Percentiles rank a stretch among this genome's conserved stretches.
These are phyloP conservation scores for Morpho helenor DNA, from an alignment of 2,888 invertebrate species.

Conservation along the genomic window DNA sequence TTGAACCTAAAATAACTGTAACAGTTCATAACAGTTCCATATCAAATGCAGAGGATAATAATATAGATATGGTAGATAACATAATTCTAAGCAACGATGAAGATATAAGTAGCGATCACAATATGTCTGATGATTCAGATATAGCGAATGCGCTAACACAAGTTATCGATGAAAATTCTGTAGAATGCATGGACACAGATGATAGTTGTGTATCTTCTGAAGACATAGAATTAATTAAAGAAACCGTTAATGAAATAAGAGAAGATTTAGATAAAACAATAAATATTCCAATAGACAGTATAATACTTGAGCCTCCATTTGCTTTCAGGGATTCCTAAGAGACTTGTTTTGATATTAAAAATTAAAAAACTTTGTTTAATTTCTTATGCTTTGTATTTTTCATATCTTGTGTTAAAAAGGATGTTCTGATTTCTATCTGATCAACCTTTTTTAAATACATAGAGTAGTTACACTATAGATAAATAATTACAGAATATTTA, in stretches of 20 bases:
- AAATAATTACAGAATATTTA: too few species aligned
- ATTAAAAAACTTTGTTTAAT: too few species aligned
- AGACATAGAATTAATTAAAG: constrained; percentile 50
- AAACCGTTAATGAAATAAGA: constrained; percentile 56
- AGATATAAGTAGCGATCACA: constrained; percentile 23
- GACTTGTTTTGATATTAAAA: too few species aligned
- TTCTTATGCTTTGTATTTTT: too few species aligned
- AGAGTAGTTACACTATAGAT: too few species aligned
- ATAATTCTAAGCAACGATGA: neutral
- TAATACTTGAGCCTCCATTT: constrained; percentile 55
- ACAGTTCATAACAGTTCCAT: too few species aligned
- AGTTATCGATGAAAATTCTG: constrained; percentile 47
- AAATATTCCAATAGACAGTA: constrained; percentile 32
- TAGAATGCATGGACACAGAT: constrained; percentile 25
- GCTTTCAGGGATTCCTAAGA: constrained; percentile 43
- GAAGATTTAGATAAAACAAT: constrained; percentile 35
- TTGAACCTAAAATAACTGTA: too few species aligned
- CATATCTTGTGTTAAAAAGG: too few species aligned
- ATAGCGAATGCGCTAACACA: constrained; percentile 60
- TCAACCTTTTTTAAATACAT: too few species aligned
- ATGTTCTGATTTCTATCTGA: too few species aligned
- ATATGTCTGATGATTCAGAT: constrained; percentile 36
- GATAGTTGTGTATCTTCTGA: constrained; percentile 36
- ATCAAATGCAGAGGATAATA: neutral
- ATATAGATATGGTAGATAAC: neutral